phyloP scores from a whole-genome alignment of 2,797 vertebrate genomes.

The Falco columbarius region DNA sequence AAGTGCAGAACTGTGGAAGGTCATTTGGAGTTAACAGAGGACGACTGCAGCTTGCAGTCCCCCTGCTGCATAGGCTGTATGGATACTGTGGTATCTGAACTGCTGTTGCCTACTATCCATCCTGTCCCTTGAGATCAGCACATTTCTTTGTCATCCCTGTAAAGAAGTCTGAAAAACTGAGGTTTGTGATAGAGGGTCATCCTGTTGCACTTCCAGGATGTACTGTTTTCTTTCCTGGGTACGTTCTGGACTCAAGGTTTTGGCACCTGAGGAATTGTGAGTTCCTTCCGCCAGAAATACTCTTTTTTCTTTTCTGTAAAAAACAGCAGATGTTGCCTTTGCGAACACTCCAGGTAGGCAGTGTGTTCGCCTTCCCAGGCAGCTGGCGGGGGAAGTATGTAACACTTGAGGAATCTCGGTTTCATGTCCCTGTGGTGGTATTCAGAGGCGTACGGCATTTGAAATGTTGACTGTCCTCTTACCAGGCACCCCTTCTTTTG shows the following conservation, averaged over 20 bases:
- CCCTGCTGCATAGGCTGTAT: not conserved
- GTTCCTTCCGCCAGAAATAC: not conserved
- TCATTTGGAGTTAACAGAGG: not conserved
- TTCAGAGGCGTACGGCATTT: not conserved
- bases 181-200: not conserved
- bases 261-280: not conserved
- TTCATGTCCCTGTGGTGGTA: not conserved
- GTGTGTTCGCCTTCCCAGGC: not conserved
- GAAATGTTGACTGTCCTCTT: not conserved
- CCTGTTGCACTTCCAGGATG: not conserved
- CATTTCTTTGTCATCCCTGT: not conserved
- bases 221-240: not conserved
- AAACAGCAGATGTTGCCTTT: conserved; percentile 17
- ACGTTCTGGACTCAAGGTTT: not conserved
- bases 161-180: not conserved
- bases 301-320: not conserved
- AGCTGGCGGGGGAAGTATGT: not conserved
- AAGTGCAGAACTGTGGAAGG: not conserved
- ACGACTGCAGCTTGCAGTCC: not conserved
- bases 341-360: not conserved
- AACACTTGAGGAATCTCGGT: not conserved
- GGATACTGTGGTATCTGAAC: not conserved
- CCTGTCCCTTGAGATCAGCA: not conserved
- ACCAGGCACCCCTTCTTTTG: not conserved
- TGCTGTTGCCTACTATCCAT: not conserved